phyloP scores from a whole-genome alignment of 2,113 vertebrate species.

The Raphicerus campestris region DNA sequence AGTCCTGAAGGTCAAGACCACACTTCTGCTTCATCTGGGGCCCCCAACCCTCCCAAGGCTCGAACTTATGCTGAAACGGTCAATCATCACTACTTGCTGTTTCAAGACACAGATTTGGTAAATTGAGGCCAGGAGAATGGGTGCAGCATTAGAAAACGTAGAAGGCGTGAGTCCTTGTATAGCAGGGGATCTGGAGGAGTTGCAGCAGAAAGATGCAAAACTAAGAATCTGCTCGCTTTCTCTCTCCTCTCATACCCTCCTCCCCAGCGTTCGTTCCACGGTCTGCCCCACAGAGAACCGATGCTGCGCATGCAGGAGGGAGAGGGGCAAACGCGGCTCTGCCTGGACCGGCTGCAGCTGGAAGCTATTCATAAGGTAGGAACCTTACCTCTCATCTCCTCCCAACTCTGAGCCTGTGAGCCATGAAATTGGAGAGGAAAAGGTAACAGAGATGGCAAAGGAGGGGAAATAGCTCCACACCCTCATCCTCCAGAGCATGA shows the following conservation, averaged over 20 bases:
- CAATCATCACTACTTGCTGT: conserved; percentile 84
- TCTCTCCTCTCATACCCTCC: neutral
- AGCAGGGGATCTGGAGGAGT: neutral
- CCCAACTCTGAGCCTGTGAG: neutral
- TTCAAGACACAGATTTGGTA: conserved; percentile 89
- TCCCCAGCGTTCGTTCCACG: conserved; percentile 83
- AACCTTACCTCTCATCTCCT: neutral
- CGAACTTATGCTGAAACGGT: conserved; percentile 83
- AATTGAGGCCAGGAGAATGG: conserved; percentile 44
- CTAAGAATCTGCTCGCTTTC: neutral
- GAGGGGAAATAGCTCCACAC: neutral
- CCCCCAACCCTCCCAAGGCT: conserved; percentile 62
- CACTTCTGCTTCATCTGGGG: neutral
- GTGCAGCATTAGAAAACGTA: neutral
- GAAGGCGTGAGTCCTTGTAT: neutral
- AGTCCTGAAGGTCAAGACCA: conserved; percentile 41
- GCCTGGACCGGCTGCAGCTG: conserved; percentile 88
- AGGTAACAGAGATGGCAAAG: neutral
- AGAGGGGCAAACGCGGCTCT: conserved; percentile 81
- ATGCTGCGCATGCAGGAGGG: conserved; percentile 84
- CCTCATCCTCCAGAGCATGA: neutral
- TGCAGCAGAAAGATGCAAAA: neutral
- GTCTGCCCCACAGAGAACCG: conserved; percentile 77
- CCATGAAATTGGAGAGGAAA: neutral
- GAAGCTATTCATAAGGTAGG: conserved; percentile 91